phyloP scores from a whole-genome alignment of 2,113 vertebrate species.

The Tiliqua scincoides region DNA sequence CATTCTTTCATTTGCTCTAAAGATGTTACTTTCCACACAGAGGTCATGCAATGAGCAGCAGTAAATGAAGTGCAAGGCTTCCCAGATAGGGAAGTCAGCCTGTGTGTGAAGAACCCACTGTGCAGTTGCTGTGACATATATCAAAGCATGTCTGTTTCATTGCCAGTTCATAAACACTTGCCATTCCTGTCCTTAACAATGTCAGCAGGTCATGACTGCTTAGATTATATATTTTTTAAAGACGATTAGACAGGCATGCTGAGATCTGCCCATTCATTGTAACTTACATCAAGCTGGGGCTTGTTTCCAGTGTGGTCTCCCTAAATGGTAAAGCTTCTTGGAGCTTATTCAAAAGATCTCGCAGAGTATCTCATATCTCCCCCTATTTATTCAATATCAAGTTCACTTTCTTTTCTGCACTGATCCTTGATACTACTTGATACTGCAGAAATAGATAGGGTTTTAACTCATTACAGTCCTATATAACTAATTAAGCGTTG shows the following conservation, averaged over 20 bases:
- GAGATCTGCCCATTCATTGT: constrained; percentile 68
- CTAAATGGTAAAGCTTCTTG: constrained; percentile 49
- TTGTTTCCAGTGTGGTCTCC: constrained; percentile 61
- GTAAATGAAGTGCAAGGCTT: constrained; percentile 56
- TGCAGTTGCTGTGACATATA: constrained; percentile 63
- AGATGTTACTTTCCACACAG: constrained; percentile 47
- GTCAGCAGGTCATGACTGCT: constrained; percentile 56
- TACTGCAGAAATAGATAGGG: constrained; percentile 26
- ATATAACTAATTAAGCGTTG: too few species aligned
- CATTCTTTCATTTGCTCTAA: constrained; percentile 38
- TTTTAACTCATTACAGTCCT: too few species aligned
- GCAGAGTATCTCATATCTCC: constrained; percentile 54
- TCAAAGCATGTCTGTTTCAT: constrained; percentile 65
- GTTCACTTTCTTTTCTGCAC: constrained; percentile 46
- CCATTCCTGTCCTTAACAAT: constrained; percentile 59
- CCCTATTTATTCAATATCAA: constrained; percentile 46
- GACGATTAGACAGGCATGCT: constrained; percentile 60
- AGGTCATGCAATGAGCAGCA: constrained; percentile 41
- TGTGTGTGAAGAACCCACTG: constrained; percentile 39
- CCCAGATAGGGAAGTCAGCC: constrained; percentile 15
- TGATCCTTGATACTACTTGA: constrained; percentile 56
- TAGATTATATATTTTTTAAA: constrained; percentile 53
- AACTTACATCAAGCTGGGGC: constrained; percentile 55
- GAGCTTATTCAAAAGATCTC: constrained; percentile 51
- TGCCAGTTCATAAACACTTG: constrained; percentile 64